Evolutionary conservation across 1,140 invertebrate genomes (phyloP).

Genomic region (Macrotrachela quadricornifera): DNA sequence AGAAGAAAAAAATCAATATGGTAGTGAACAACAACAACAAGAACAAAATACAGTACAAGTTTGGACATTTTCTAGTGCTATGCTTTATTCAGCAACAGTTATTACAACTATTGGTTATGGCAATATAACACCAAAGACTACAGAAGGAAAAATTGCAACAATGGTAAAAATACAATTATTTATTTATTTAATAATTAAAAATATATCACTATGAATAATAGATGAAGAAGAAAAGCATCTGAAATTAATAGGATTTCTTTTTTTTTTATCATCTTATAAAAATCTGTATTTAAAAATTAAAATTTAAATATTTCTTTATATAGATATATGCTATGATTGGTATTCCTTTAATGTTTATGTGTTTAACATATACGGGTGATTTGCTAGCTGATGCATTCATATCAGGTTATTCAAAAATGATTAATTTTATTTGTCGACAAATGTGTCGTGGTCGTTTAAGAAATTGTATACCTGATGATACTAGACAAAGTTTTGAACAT

Average conservation of each 20-base stretch:
- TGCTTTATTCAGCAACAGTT: conserved; percentile 73
- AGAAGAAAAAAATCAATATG: neutral
- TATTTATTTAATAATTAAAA: too few species aligned
- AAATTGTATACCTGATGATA: too few species aligned
- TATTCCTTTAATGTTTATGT: conserved; percentile 75
- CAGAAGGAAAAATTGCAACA: conserved; percentile 69
- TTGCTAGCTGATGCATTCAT: conserved; percentile 80
- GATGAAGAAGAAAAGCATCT: too few species aligned
- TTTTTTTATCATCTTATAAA: too few species aligned
- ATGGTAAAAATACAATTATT: conserved; percentile 35
- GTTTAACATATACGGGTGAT: conserved; percentile 81
- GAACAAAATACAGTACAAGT: neutral
- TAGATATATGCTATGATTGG: conserved; percentile 68
- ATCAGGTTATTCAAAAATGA: conserved; percentile 40
- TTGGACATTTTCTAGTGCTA: conserved; percentile 22
- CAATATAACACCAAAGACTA: conserved; percentile 75
- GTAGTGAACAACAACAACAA: neutral
- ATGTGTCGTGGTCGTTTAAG: neutral
- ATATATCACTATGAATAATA: too few species aligned
- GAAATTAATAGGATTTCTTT: too few species aligned
- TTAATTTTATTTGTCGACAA: conserved; percentile 3
- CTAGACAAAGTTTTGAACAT: too few species aligned
- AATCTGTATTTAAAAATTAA: too few species aligned
- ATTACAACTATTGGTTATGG: conserved; percentile 91
- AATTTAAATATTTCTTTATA: too few species aligned